These are phyloP conservation scores for Disparrhopalites patrizii DNA, from an alignment of 2,888 invertebrate species.

Conservation along the genomic window DNA sequence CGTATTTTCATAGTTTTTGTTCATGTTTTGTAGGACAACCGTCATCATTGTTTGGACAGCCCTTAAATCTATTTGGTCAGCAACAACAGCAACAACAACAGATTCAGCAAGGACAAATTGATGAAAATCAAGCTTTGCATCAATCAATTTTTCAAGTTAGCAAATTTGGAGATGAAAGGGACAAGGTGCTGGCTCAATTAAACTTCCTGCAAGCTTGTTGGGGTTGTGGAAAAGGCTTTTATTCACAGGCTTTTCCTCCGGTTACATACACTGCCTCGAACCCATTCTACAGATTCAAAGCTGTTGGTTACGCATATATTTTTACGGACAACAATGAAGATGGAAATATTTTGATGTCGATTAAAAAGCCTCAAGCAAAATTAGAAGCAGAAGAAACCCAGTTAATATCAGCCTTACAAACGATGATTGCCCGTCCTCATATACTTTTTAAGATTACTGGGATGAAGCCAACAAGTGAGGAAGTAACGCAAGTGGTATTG, in stretches of 20 bases:
- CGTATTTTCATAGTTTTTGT: not conserved
- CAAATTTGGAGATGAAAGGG: slow-evolving; percentile 91
- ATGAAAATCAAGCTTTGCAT: slow-evolving; percentile 66
- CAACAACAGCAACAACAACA: slow-evolving; percentile 51
- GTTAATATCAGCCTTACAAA: slow-evolving; percentile 62
- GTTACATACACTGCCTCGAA: slow-evolving; percentile 83
- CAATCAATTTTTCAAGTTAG: slow-evolving; percentile 72
- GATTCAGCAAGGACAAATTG: slow-evolving; percentile 51
- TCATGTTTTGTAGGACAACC: not conserved
- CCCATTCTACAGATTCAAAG: slow-evolving; percentile 88
- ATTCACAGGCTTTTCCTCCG: slow-evolving; percentile 69
- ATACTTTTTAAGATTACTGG: slow-evolving; percentile 72
- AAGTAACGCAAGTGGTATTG: slow-evolving; percentile 71
- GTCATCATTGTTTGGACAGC: slow-evolving; percentile 10
- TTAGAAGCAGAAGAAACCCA: slow-evolving; percentile 66
- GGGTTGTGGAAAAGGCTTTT: slow-evolving; percentile 78
- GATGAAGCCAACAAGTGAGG: slow-evolving; percentile 72
- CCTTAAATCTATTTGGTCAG: slow-evolving; percentile 51
- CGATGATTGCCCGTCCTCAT: slow-evolving; percentile 77
- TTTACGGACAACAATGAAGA: slow-evolving; percentile 84
- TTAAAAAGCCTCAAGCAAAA: slow-evolving; percentile 64
- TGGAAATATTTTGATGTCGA: slow-evolving; percentile 79
- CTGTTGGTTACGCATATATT: slow-evolving; percentile 86
- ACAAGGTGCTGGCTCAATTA: slow-evolving; percentile 87
- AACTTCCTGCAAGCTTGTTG: slow-evolving; percentile 88